Evolutionary conservation across 2,797 vertebrate species (phyloP), one percentile per base, ranked within the genome.

Genomic region (Garrulus glandarius): DNA sequence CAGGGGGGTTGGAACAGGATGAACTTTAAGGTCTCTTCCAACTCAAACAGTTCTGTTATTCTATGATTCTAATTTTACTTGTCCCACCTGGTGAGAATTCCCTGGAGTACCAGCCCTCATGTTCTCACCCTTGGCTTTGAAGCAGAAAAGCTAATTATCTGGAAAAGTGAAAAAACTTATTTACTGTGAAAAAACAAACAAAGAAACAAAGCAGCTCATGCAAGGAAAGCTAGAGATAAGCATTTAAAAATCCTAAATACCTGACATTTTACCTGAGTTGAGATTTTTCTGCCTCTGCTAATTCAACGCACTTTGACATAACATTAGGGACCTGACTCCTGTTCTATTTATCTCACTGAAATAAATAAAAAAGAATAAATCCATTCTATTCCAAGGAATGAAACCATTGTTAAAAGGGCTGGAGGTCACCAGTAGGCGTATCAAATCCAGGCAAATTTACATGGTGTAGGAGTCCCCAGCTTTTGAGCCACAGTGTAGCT

Each of bases 381-480:
- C 23, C 32, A 50, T 94, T 94, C 53, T 86, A 59, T 87, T 95
- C 72, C 4, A 6, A 69, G 90, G 29, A 90, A 84, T 3, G 8
- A 84, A 89, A 81, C 23, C 36, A 29, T 80, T 95, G 64, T 67
- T 47, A 39, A 86, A 86, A 49, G 63, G 61, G 79, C 27, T 81
- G 74, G 76, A 96, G 95, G 91, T 92, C 87, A 96, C 34, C 63
- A 85, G 94, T 96, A 88, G 96, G 92, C 71, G 76, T 95, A 94
- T 84, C 94, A 97, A 94, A 96, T 90, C 72, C 52, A 91, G 91
- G 76, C 89, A 88, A 92, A 93, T 94, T 94, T 97, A 93, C 92
- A 92, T 92, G 92, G 79, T 78, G 94, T 91, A 89, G 95, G 95
- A 96, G 92, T 93, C 76, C 68, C 72, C 72, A 76, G 95, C 79